A percentile compares a stretch with the other conserved stretches of the same genome.
phyloP scores from a whole-genome alignment of 2,888 invertebrate species.

The Lutraria lutraria region DNA sequence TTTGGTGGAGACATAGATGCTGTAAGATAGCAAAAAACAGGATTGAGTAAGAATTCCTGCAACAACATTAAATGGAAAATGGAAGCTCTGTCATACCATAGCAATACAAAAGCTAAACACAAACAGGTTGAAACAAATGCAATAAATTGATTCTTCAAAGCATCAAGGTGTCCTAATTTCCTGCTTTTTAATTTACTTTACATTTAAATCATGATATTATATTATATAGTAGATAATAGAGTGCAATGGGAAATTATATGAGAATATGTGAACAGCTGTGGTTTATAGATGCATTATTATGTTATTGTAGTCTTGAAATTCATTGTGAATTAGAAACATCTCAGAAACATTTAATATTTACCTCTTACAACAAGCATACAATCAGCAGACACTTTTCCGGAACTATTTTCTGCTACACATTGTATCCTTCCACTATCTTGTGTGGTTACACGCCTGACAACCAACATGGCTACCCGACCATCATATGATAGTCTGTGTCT shows the following conservation, averaged over 20 bases:
- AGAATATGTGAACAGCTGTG: too few relatives aligned
- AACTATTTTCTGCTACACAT: conserved; percentile 77
- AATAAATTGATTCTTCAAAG: too few relatives aligned
- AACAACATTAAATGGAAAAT: background rate
- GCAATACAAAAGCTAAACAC: too few relatives aligned
- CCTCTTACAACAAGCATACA: conserved; percentile 78
- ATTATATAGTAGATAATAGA: too few relatives aligned
- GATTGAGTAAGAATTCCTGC: background rate
- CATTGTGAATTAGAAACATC: too few relatives aligned
- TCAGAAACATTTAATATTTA: conserved; percentile 33
- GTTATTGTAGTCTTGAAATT: too few relatives aligned
- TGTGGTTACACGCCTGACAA: conserved; percentile 70
- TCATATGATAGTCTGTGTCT: conserved; percentile 73
- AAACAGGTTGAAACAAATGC: too few relatives aligned
- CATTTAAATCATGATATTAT: too few relatives aligned
- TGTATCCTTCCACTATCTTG: conserved; percentile 79
- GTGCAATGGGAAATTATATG: too few relatives aligned
- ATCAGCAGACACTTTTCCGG: conserved; percentile 77
- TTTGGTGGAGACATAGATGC: conserved; percentile 71
- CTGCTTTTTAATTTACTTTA: too few relatives aligned
- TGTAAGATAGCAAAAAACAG: conserved; percentile 56
- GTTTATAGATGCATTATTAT: too few relatives aligned
- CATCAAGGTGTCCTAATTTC: too few relatives aligned
- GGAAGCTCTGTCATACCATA: background rate
- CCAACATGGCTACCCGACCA: conserved; percentile 77